These are phyloP conservation scores for Drosophila insularis DNA, from an alignment of 1,140 invertebrate genomes.

Conservation along the genomic window DNA sequence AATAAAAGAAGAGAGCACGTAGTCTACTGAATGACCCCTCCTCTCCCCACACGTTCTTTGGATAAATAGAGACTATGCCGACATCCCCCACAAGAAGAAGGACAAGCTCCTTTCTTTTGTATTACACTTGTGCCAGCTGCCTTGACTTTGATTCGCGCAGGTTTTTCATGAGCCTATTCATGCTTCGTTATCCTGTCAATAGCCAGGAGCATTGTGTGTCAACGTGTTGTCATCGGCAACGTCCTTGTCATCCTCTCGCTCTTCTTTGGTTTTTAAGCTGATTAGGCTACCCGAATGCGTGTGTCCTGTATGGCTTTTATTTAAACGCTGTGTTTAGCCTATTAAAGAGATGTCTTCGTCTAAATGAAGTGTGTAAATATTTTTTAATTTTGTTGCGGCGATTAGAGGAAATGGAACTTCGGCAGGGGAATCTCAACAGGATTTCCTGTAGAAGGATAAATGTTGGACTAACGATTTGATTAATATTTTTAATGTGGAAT, in stretches of 20 bases:
- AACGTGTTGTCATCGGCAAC: slow-evolving; percentile 48
- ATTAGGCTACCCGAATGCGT: slow-evolving; percentile 45
- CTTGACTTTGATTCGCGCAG: slow-evolving; percentile 60
- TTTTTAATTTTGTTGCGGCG: slow-evolving; percentile 48
- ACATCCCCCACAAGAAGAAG: slow-evolving; percentile 46
- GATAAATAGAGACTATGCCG: slow-evolving; percentile 2
- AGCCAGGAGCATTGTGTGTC: slow-evolving; percentile 45
- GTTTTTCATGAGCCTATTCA: slow-evolving; percentile 78
- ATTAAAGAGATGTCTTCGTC: slow-evolving; percentile 61
- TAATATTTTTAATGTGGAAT: too few relatives aligned
- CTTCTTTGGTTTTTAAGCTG: slow-evolving; percentile 41
- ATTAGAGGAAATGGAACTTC: slow-evolving; percentile 41
- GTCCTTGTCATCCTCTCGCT: background rate
- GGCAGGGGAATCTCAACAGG: background rate
- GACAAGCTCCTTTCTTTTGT: slow-evolving; percentile 41
- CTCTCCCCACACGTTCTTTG: slow-evolving; percentile 14
- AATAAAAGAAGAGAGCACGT: slow-evolving; percentile 4
- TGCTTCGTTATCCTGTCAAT: slow-evolving; percentile 81
- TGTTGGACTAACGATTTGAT: background rate
- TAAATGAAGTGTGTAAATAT: slow-evolving; percentile 70
- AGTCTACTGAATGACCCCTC: slow-evolving; percentile 59
- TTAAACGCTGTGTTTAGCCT: slow-evolving; percentile 68
- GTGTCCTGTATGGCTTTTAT: slow-evolving; percentile 33
- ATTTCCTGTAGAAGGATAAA: background rate
- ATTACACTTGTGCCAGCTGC: slow-evolving; percentile 70